phyloP scores from a whole-genome alignment of 2,113 vertebrate species.

The Anser brachyrhynchus region DNA sequence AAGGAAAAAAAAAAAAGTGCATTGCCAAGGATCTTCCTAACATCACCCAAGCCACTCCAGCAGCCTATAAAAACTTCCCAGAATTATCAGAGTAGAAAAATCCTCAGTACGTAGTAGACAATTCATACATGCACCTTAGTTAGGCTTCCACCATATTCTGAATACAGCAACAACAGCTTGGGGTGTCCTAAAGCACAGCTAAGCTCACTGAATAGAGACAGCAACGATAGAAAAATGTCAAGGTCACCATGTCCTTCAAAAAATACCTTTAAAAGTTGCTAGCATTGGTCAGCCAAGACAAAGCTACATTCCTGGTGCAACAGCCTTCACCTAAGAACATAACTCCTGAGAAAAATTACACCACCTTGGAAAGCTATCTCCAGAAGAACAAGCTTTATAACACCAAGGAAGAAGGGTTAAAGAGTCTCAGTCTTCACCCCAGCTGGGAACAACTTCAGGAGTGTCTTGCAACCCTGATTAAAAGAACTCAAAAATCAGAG shows the following conservation, averaged over 20 bases:
- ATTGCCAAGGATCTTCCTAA: neutral
- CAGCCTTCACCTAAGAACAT: neutral
- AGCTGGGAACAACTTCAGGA: neutral
- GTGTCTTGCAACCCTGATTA: neutral
- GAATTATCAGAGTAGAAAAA: neutral
- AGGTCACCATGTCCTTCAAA: neutral
- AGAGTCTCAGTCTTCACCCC: neutral
- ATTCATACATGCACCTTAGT: neutral
- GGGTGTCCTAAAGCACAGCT: neutral
- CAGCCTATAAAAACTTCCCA: neutral
- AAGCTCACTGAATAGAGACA: neutral
- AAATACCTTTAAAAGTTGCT: neutral
- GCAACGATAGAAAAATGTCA: neutral
- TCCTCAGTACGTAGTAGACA: rapidly evolving
- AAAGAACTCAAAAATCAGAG: neutral
- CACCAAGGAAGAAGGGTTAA: neutral
- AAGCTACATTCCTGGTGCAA: neutral
- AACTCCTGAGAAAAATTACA: neutral
- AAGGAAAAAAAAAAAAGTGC: too few relatives aligned
- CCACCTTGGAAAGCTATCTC: neutral
- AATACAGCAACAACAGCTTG: too few relatives aligned
- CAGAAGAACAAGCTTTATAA: neutral
- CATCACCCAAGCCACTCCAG: neutral
- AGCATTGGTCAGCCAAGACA: neutral
- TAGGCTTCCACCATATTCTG: neutral